Evolutionary conservation across 2,113 vertebrate genomes (phyloP), one percentile per base, ranked within the genome.

Genomic region (Gallinago paraguaiae): DNA sequence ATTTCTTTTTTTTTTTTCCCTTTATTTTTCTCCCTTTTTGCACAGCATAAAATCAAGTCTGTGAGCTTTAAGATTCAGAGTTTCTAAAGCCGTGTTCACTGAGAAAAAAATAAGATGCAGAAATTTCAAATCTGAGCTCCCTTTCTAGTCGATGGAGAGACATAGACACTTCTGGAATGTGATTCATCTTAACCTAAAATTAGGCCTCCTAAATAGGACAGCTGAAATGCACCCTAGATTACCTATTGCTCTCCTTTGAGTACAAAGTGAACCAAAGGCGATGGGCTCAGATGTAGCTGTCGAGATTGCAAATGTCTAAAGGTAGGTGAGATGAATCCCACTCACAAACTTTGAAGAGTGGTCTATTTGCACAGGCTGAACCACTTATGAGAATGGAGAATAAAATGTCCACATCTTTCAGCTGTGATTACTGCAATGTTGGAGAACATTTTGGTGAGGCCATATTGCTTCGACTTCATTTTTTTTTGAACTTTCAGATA

Each of bases 161-260:
- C 1, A 1, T 68, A 96, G 93, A 95, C 81, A 60, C 57, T 95
- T 95, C 92, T 95, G 91, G 91, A 97, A 95, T 91, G 72, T 96
- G 96, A 97, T 95, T 96, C 96, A 97, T 97, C 95, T 93, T 82
- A 78, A 82, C 69, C 86, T 95, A 97, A 96, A 97, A 97, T 96
- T 96, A 97, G 86, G 22, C 48, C 24, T 84, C 65, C 89, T 93
- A 97, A 96, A 97, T 95, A 95, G 92, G 93, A 93, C 95, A 89
- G 83, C 39, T 6, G 13, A 91, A 93, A 82, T 89, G 81, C 77
- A 89, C 77, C 88, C 65, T 19, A 64, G 57, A 82, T 95, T 96
- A 94, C 86, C 94, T 93, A 89, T 93, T 95, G 86, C 86, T 93
- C 57, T 86, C 43, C 80, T 95, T 87, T 75, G 72, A 95, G 64